Conservation (phyloP, 2,797 vertebrate genomes). For the Melanogrammus aeglefinus region DNA sequence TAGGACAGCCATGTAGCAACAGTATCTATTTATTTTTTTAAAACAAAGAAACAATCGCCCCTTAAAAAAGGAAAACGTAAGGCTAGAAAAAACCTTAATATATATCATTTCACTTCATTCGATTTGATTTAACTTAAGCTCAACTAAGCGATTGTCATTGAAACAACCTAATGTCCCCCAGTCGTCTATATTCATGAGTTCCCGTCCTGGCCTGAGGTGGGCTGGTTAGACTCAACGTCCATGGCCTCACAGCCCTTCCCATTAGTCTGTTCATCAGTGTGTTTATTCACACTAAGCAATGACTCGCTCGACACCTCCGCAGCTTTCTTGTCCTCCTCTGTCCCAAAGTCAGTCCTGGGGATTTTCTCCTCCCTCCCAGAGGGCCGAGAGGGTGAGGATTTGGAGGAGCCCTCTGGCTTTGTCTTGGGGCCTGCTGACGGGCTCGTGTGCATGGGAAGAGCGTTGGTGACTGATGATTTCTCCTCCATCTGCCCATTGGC, state of each 20-base stretch:
- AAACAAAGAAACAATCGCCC: background rate
- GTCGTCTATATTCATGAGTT: conserved; percentile 44
- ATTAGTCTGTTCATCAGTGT: conserved; percentile 44
- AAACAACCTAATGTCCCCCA: conserved; percentile 11
- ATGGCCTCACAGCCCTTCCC: conserved; percentile 55
- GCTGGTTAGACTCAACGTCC: conserved; percentile 51
- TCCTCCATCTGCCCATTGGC: conserved; percentile 39
- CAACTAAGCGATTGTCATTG: conserved; percentile 7
- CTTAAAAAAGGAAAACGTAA: conserved; percentile 58
- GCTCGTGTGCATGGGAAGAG: conserved; percentile 44
- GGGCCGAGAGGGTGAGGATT: conserved; percentile 52
- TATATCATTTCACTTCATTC: conserved; percentile 45
- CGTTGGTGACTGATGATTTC: conserved; percentile 18
- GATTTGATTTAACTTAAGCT: conserved; percentile 36
- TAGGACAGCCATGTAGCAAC: background rate
- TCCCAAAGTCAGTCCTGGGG: conserved; percentile 66
- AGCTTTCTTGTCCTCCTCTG: conserved; percentile 39
- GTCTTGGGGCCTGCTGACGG: conserved; percentile 53
- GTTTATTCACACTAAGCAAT: background rate
- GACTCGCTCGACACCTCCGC: conserved; percentile 30
- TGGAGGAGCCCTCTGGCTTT: conserved; percentile 39
- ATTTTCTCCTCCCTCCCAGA: conserved; percentile 68
- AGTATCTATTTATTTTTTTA: background rate
- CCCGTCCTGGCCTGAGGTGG: conserved; percentile 32
- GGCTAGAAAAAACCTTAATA: conserved; percentile 56